Percentiles rank a stretch among this genome's conserved stretches.
Conservation (phyloP, 2,797 vertebrate genomes). For the Carduelis carduelis region DNA sequence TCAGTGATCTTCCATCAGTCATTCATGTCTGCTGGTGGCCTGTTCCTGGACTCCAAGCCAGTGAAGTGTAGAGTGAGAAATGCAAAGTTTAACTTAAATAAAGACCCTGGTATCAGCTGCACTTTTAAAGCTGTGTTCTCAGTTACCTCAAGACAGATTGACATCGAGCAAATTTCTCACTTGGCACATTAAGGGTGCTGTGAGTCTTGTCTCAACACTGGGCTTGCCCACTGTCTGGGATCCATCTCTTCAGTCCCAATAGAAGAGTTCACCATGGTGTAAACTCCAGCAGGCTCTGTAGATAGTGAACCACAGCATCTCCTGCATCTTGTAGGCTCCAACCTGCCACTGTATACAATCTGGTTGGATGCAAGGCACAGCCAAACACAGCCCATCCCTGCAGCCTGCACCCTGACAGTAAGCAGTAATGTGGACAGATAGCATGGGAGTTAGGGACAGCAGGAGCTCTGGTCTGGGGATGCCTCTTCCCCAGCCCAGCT, state of each 20-base stretch:
- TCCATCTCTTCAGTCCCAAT: not conserved
- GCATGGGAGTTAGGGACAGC: accelerated
- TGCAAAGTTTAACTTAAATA: not conserved
- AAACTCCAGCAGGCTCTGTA: not conserved
- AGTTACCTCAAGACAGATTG: not conserved
- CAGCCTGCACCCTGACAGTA: not conserved
- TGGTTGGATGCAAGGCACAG: not conserved
- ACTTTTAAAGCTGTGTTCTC: not conserved
- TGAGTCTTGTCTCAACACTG: not conserved
- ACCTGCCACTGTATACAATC: not conserved
- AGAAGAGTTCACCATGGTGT: not conserved
- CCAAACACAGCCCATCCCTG: not conserved
- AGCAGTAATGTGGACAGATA: not conserved
- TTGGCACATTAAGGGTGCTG: not conserved
- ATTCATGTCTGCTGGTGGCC: not conserved
- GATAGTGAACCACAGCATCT: accelerated
- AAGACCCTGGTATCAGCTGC: not conserved
- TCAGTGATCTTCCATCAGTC: not conserved
- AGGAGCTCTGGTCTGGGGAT: not conserved
- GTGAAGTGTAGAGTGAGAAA: not conserved
- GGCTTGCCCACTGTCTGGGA: not conserved
- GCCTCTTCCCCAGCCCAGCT: not conserved
- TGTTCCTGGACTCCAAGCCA: not conserved
- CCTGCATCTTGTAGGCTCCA: not conserved
- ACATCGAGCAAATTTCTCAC: not conserved